Evolutionary conservation across 2,113 vertebrate genomes (phyloP), one percentile per base, ranked within the genome.

Genomic region (Epinephelus moara): DNA sequence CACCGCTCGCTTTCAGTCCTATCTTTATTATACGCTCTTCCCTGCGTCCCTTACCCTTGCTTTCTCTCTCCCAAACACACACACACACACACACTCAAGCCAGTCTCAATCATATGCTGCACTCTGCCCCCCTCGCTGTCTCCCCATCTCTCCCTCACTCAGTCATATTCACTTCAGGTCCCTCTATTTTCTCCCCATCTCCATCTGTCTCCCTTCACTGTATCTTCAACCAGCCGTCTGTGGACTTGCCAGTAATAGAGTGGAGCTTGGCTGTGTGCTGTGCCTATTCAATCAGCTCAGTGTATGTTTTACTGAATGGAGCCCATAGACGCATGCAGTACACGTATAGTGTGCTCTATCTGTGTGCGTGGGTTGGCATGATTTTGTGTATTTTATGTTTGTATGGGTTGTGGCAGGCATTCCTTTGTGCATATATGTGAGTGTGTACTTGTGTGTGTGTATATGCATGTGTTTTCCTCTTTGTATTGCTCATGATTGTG

Each of bases 161-260:
- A 2, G 55, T 73, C 75, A 61, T 30, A 66, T 80, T 82, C 63
- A 33, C 40, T 53, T 59, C 81, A 78, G 61, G 66, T 76, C 49
- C 40, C 10, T 69, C 45, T 56, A 42, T 80, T 84, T 71, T 63
- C 62, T 84, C 66, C 15, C 37, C 23, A 2, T 69, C 68, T 85
- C 74, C 70, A 52, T 76, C 89, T 42, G 78, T 84, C 81, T 81
- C 14, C 59, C 75, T 81, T 25, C 63, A 27, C 81, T 88, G 79
- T 78, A 75, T 91, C 84, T 84, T 75, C 81, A 80, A 86, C 59
- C 68, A 88, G 47, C n/a, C 10, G 18, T 63, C 86, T 74, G 75
- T 82, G 30, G 53, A 72, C 60, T 49, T 73, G n/a, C 78, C 86
- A 82, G 88, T 89, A 80, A 82, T 78, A 56, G 80, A 86, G 77